Base-by-base conservation (phyloP, 2,888 invertebrate genomes). In the Carpatolechia fugitivella region DNA sequence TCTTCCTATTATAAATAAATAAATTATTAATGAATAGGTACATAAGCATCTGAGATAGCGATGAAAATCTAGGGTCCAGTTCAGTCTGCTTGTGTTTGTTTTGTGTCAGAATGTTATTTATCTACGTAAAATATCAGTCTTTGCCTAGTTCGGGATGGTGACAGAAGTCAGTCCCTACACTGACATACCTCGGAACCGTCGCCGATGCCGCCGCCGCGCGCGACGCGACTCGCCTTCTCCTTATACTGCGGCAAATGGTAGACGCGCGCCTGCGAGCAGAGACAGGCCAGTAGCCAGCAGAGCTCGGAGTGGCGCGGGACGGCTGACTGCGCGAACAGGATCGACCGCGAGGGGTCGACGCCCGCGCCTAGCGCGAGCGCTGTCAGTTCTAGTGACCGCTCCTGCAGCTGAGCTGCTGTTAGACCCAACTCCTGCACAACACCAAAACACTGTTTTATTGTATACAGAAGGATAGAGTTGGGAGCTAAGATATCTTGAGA, bases 291-390 rank as follows among this genome's bases (percentile, higher is more conserved):
- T 50, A 40, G 35, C 58, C 58, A 58, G 53, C 55, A 55, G 40
- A 58, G 56, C 58, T 58, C 58, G 41, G 93, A 10, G 97, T 97
- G 35, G 95, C 94, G 54, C 96, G 80, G 72, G 96, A 97, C 10
- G 94, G 92, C 86, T 0, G 98, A 98, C 84, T 99, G 99, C 74
- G 95, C 94, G 83, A 98, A 99, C 31, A 99, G 78, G 55, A 95
- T 92, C 57, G 94, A 93, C 75, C 94, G 94, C 14, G 93, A 82
- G 0, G 97, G 96, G 82, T 97, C 94, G 54, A 99, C 92, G 20
- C 99, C 99, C 83, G 97, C 97, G 0, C 98, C 98, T 61, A 99
- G 75, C 68, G 99, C 85, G 50, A 94, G 94, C 3, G 99, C 98
- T 1, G 96, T 92, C 90, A 97, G 93, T 72, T 94, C 92, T 49